phyloP scores from a whole-genome alignment of 2,797 vertebrate genomes.

The Propithecus deckenii region DNA sequence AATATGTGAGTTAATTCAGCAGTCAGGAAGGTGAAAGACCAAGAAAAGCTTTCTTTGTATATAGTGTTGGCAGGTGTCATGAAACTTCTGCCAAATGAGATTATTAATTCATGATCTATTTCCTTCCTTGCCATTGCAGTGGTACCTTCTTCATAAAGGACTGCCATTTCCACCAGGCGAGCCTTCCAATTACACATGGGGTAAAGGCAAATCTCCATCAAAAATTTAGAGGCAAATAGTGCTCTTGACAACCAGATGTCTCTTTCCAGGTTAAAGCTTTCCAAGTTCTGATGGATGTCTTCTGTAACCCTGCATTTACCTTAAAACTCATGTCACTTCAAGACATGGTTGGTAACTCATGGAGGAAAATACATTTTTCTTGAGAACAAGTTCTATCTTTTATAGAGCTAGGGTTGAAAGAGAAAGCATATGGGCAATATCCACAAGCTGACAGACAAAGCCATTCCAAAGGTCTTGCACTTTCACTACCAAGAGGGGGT shows the following conservation, averaged over 20 bases:
- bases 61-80: conserved; percentile 45
- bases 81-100: conserved; percentile 4
- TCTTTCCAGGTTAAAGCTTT: not conserved
- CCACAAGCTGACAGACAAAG: not conserved
- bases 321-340: not conserved
- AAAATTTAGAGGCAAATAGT: not conserved
- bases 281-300: not conserved
- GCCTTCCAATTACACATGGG: not conserved
- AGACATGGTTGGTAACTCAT: not conserved
- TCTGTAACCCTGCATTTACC: not conserved
- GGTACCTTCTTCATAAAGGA: conserved; percentile 28
- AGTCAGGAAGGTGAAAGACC: not conserved
- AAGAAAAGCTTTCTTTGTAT: conserved; percentile 4
- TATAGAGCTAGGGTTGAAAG: not conserved
- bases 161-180: not conserved
- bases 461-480: not conserved
- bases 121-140: not conserved
- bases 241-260: not conserved
- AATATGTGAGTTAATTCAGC: conserved; percentile 41
- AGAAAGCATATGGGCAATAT: not conserved
- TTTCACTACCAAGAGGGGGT: not conserved
- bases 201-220: not conserved
- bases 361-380: not conserved
- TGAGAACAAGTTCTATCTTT: not conserved
- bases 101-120: not conserved